Evolutionary conservation across 2,888 invertebrate species (phyloP).

Genomic region (Sarcophaga variegata): DNA sequence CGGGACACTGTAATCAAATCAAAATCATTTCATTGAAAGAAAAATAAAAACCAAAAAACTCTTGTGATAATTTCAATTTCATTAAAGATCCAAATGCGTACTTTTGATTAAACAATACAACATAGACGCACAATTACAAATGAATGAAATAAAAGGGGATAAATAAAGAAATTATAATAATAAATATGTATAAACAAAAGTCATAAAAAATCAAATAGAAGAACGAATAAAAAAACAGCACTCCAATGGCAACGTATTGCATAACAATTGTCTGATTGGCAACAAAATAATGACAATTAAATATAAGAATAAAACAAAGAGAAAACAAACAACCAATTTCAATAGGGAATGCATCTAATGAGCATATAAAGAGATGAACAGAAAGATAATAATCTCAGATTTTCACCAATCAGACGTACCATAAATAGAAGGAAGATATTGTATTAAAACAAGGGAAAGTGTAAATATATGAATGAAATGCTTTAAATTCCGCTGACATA

Average conservation of each 20-base stretch:
- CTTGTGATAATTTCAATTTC: conserved; percentile 8
- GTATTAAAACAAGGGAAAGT: too few relatives aligned
- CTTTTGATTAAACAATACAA: neutral
- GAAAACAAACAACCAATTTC: neutral
- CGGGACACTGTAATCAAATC: too few relatives aligned
- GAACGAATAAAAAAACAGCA: neutral
- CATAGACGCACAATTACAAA: neutral
- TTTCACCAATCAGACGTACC: neutral
- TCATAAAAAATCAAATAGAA: neutral
- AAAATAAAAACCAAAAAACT: too few relatives aligned
- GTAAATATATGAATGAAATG: too few relatives aligned
- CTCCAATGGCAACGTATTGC: neutral
- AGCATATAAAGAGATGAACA: conserved; percentile 10
- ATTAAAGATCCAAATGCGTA: conserved; percentile 1
- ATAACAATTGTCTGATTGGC: conserved; percentile 6
- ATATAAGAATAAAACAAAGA: neutral
- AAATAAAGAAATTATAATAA: too few relatives aligned
- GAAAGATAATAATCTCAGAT: conserved; percentile 10
- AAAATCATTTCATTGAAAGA: neutral
- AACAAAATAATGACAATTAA: neutral
- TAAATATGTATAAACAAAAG: neutral
- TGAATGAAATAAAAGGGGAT: neutral
- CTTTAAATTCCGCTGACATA: too few relatives aligned
- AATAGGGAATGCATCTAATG: neutral
- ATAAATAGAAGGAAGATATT: neutral